These are phyloP conservation scores for Macrophya annulata DNA, from an alignment of 2,888 invertebrate species.

Conservation along the genomic window DNA sequence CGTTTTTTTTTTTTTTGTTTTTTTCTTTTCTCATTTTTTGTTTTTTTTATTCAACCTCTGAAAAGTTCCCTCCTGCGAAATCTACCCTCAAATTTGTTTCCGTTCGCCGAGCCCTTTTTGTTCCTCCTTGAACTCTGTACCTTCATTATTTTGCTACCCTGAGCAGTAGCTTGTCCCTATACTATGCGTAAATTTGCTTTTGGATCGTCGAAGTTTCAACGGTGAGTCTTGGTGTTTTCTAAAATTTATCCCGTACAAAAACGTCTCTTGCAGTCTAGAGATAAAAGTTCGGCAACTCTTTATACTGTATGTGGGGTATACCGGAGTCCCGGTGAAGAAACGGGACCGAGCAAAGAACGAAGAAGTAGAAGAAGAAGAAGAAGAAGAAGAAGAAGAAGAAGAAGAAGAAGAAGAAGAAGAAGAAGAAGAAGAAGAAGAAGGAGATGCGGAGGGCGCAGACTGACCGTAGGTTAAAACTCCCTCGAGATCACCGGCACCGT, in stretches of 20 bases:
- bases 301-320: not conserved
- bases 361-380: not conserved
- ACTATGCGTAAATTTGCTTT: slow-evolving; percentile 21
- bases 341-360: not conserved
- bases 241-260: slow-evolving; percentile 25
- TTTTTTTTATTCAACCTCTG: not conserved
- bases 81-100: slow-evolving; percentile 28
- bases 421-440: not conserved
- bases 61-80: not conserved
- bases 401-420: not conserved
- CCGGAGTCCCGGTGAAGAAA: not conserved
- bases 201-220: not conserved
- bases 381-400: too few species aligned
- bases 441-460: slow-evolving; percentile 16
- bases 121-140: slow-evolving; percentile 34
- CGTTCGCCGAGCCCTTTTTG: slow-evolving; percentile 17
- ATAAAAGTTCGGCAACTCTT: slow-evolving; percentile 25
- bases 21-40: not conserved
- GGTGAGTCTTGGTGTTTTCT: slow-evolving; percentile 6
- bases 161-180: slow-evolving; percentile 4
- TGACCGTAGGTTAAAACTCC: slow-evolving; percentile 56
- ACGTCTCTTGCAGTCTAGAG: not conserved
- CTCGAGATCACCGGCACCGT: slow-evolving; percentile 54
- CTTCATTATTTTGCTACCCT: slow-evolving; percentile 32
- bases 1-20: not conserved